Conservation (phyloP, 2,888 invertebrate species). For the Drosophila aldrichi region DNA sequence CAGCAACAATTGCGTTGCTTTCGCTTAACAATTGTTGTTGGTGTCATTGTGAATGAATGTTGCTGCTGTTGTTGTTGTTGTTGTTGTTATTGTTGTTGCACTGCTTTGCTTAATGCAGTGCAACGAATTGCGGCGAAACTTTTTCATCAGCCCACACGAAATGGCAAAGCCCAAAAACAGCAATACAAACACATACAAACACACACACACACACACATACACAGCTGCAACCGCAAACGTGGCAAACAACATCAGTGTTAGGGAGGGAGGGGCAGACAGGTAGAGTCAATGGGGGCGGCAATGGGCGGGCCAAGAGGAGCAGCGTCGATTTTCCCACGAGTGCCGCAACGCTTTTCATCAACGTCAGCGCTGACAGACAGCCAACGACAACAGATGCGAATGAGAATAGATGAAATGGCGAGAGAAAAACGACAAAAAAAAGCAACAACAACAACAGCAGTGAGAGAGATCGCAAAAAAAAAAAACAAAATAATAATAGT, state of each 20-base stretch:
- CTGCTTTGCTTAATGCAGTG: conserved; percentile 71
- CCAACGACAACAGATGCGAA: conserved; percentile 61
- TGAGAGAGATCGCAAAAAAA: background rate
- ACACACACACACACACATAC: background rate
- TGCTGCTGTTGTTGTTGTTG: conserved; percentile 39
- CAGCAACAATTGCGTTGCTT: conserved; percentile 28
- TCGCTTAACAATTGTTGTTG: conserved; percentile 33
- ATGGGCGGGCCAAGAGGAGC: conserved; percentile 8
- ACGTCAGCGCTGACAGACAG: conserved; percentile 61
- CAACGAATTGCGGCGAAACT: conserved; percentile 75
- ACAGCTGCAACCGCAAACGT: conserved; percentile 47
- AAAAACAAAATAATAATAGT: background rate
- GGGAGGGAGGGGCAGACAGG: background rate
- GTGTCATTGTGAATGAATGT: conserved; percentile 1
- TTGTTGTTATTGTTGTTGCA: conserved; percentile 40
- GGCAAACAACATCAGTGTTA: conserved; percentile 31
- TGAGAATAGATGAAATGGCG: conserved; percentile 44
- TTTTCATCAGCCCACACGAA: conserved; percentile 70
- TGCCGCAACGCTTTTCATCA: conserved; percentile 65
- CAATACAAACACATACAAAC: conserved; percentile 36
- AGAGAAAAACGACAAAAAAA: background rate
- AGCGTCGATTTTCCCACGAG: conserved; percentile 62
- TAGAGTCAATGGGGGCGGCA: background rate
- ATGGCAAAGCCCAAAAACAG: conserved; percentile 38
- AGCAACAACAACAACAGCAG: background rate